phyloP scores from a whole-genome alignment of 2,113 vertebrate genomes.

The Ochotona curzoniae region DNA sequence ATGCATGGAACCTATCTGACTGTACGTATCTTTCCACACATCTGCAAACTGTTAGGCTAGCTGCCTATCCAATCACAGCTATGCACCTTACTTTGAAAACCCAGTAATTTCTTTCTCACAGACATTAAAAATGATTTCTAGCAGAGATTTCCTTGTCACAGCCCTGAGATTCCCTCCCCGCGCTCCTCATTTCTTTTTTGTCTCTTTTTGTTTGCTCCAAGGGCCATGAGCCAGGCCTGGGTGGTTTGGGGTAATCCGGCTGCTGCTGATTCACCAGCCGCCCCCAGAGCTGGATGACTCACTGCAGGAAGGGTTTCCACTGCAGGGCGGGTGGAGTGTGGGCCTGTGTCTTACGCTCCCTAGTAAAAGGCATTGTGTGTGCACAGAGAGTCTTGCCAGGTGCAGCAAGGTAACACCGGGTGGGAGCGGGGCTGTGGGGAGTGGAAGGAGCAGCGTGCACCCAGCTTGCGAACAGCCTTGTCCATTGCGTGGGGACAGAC shows the following conservation, averaged over 20 bases:
- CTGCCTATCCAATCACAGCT: too few relatives aligned
- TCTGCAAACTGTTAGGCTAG: too few relatives aligned
- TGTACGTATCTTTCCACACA: too few relatives aligned
- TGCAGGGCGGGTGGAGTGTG: background rate
- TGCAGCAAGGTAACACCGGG: accelerated
- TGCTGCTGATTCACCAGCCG: background rate
- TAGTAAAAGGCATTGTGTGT: background rate
- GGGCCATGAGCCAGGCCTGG: background rate
- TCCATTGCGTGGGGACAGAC: background rate
- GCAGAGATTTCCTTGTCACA: too few relatives aligned
- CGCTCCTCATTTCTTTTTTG: too few relatives aligned
- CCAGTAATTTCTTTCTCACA: too few relatives aligned
- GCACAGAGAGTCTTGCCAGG: background rate
- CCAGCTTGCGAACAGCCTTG: background rate
- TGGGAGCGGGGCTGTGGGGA: background rate
- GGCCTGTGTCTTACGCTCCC: background rate
- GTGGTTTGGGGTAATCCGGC: background rate
- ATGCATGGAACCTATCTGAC: too few relatives aligned
- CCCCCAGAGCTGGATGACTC: constrained; percentile 21
- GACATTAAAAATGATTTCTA: too few relatives aligned
- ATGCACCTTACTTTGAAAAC: too few relatives aligned
- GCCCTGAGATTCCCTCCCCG: background rate
- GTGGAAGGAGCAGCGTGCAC: background rate
- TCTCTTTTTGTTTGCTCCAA: background rate
- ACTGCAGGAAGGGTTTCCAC: background rate